Evolutionary conservation across 2,797 vertebrate genomes (phyloP).

Genomic region (Anas acuta): DNA sequence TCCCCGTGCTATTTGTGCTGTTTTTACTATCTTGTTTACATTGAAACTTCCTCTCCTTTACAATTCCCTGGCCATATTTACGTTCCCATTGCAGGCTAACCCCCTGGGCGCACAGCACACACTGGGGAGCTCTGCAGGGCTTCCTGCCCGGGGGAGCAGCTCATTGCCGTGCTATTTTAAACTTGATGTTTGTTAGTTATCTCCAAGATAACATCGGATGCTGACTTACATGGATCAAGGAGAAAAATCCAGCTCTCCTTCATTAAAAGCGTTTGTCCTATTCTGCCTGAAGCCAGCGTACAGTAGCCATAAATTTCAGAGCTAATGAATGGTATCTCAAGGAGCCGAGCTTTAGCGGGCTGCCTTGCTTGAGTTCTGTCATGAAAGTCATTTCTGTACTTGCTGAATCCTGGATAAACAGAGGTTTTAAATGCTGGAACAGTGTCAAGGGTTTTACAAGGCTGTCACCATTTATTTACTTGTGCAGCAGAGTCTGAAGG

Average conservation of each 20-base stretch:
- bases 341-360: not conserved
- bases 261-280: conserved; percentile 40
- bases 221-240: conserved; percentile 49
- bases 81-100: not conserved
- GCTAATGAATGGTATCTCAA: conserved; percentile 32
- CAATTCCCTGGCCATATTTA: conserved; percentile 45
- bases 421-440: conserved; percentile 34
- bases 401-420: conserved; percentile 36
- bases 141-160: not conserved
- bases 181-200: conserved; percentile 11
- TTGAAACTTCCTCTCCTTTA: conserved; percentile 55
- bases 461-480: conserved; percentile 31
- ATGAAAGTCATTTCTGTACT: conserved; percentile 4
- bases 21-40: conserved; percentile 26
- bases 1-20: not conserved
- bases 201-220: conserved; percentile 18
- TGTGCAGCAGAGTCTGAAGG: not conserved
- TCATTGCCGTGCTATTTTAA: conserved; percentile 23
- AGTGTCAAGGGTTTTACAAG: not conserved
- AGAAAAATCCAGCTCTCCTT: conserved; percentile 43
- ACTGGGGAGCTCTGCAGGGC: conserved; percentile 22
- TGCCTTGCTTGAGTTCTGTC: not conserved
- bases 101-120: not conserved
- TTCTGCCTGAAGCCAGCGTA: conserved; percentile 40
- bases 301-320: conserved; percentile 25